Conservation (phyloP, 2,888 invertebrate genomes). For the Aquatica leii region DNA sequence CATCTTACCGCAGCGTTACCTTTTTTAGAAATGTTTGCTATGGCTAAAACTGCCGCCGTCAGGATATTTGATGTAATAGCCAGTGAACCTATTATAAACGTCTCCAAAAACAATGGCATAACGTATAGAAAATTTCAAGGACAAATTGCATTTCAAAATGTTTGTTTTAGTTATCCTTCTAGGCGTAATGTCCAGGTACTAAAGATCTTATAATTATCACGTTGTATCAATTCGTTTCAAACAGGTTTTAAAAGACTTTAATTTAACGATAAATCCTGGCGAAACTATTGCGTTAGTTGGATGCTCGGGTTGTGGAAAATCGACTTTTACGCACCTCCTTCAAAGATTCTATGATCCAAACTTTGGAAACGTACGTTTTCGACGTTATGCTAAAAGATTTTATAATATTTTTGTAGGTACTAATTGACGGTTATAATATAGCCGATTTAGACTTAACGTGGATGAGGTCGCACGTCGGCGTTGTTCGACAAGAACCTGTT, state of each 20-base stretch:
- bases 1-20: constrained; percentile 85
- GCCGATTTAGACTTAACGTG: constrained; percentile 75
- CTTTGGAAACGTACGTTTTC: constrained; percentile 67
- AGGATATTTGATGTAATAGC: constrained; percentile 82
- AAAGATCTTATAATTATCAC: constrained; percentile 47
- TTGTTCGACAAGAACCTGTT: too few species aligned
- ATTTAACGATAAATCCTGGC: background rate
- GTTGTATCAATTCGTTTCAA: constrained; percentile 27
- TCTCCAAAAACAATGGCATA: constrained; percentile 68
- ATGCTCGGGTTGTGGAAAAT: constrained; percentile 80
- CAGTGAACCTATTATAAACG: constrained; percentile 78
- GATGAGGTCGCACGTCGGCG: constrained; percentile 79
- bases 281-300: constrained; percentile 73
- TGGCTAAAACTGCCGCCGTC: constrained; percentile 81
- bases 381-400: background rate
- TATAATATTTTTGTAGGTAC: background rate
- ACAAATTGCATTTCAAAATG: constrained; percentile 74
- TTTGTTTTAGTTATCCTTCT: constrained; percentile 84
- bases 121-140: constrained; percentile 68
- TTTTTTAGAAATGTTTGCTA: constrained; percentile 80
- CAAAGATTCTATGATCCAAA: constrained; percentile 78
- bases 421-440: too few species aligned
- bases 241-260: constrained; percentile 67
- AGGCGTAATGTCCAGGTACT: constrained; percentile 76
- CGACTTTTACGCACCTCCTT: constrained; percentile 76